Evolutionary conservation across 2,797 vertebrate genomes (phyloP), one percentile per base, ranked within the genome.

Genomic region (Capromys pilorides): DNA sequence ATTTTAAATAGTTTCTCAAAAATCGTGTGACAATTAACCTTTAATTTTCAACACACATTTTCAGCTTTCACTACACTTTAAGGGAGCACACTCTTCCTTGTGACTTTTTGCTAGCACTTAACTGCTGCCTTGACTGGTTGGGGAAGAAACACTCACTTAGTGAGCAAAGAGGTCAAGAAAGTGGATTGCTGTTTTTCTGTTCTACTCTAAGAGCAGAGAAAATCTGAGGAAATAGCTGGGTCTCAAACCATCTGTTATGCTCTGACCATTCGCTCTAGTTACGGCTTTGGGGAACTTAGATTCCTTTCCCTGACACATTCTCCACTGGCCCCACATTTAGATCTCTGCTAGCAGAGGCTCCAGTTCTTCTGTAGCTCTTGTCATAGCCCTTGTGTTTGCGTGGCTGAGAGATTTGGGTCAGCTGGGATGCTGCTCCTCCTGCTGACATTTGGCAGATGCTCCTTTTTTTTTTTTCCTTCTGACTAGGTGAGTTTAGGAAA

Each of bases 211-310:
- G 83, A 69, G 45, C 45, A 86, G 77, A 91, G 93, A 97, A 96
- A 95, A 95, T 94, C 62, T 71, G 66, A 94, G 93, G 77, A 95
- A 97, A 96, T 94, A 96, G 89, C 69, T 91, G 59, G 82, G 71
- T 96, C 71, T 89, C 87, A 96, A 96, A 93, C 66, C n/a, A 94
- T 18, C n/a, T 94, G 87, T 94, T 96, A 95, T 28, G 41, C 24
- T 85, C 80, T 95, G 57, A 71, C 86, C 95, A 94, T 96, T 96
- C 92, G 69, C 91, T 96, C 90, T 94, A 96, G 94, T 92, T 94
- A 95, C n/a, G 51, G 81, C 94, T 95, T 94, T 96, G 90, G 87
- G 54, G 87, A 94, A 93, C 93, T 93, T 91, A 81, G 59, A 73
- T 86, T 89, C 24, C 67, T 49, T 75, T 86, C 41, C 28, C n/a